Evolutionary conservation across 2,113 vertebrate species (phyloP).

Genomic region (Neomonachus schauinslandi): DNA sequence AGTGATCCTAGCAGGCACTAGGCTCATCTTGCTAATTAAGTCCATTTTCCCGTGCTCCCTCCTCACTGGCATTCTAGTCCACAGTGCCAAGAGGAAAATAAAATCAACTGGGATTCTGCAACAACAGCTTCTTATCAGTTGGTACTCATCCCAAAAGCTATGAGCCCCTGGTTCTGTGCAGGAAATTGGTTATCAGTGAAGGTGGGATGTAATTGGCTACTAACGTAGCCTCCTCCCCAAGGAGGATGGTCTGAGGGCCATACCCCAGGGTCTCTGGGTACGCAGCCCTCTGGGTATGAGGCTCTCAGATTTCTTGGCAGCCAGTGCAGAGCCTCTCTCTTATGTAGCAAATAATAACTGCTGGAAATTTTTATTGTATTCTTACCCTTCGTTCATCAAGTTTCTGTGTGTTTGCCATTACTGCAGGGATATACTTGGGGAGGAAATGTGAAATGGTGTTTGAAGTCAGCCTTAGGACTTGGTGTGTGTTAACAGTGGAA

Average conservation of each 20-base stretch:
- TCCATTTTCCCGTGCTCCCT: not conserved
- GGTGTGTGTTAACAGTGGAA: too few species aligned
- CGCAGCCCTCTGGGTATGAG: not conserved
- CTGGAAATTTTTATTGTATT: not conserved
- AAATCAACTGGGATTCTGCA: slow-evolving; percentile 20
- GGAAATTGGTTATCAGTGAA: not conserved
- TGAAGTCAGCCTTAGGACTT: not conserved
- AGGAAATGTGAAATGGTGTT: rapidly evolving
- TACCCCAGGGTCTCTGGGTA: too few species aligned
- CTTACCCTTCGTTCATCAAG: not conserved
- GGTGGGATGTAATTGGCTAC: not conserved
- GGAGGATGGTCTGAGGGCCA: not conserved
- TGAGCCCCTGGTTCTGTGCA: not conserved
- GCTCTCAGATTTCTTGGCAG: not conserved
- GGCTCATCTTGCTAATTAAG: not conserved
- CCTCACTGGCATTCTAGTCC: not conserved
- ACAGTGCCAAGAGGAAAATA: not conserved
- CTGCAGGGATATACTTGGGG: not conserved
- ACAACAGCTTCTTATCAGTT: not conserved
- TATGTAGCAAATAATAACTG: not conserved
- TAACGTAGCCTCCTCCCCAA: not conserved
- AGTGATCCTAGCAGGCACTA: not conserved
- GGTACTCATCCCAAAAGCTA: not conserved
- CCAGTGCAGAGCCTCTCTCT: not conserved
- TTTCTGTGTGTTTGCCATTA: not conserved